Conservation (phyloP, 2,113 vertebrate species). For the Saimiri boliviensis region DNA sequence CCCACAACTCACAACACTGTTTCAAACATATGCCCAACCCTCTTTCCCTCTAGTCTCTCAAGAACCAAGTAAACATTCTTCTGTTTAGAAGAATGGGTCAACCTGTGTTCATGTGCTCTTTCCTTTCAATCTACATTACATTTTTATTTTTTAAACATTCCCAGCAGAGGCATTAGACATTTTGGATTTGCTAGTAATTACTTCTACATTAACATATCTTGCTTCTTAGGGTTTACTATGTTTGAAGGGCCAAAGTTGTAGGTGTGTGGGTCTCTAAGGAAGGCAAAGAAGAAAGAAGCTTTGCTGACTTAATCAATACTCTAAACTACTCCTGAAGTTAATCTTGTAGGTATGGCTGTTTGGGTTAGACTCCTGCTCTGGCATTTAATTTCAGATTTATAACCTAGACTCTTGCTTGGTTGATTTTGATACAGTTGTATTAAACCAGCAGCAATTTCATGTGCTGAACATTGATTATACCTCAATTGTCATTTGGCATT, state of each 20-base stretch:
- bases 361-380: background rate
- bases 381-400: background rate
- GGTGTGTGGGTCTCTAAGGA: background rate
- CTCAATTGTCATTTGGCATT: background rate
- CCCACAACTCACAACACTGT: background rate
- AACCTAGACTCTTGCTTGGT: background rate
- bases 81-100: background rate
- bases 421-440: slow-evolving; percentile 18
- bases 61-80: background rate
- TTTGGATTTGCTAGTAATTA: background rate
- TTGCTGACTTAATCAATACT: background rate
- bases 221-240: background rate
- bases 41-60: background rate
- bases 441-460: background rate
- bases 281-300: background rate
- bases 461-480: background rate
- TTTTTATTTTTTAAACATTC: background rate
- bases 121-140: background rate
- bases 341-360: background rate
- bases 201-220: slow-evolving; percentile 24
- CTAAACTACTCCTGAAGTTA: background rate
- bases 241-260: background rate
- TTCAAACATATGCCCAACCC: background rate
- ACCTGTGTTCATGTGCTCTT: background rate
- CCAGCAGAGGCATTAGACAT: background rate